Percentiles rank a stretch among this genome's conserved stretches.
phyloP scores from a whole-genome alignment of 2,113 vertebrate species.

The Corythoichthys intestinalis region DNA sequence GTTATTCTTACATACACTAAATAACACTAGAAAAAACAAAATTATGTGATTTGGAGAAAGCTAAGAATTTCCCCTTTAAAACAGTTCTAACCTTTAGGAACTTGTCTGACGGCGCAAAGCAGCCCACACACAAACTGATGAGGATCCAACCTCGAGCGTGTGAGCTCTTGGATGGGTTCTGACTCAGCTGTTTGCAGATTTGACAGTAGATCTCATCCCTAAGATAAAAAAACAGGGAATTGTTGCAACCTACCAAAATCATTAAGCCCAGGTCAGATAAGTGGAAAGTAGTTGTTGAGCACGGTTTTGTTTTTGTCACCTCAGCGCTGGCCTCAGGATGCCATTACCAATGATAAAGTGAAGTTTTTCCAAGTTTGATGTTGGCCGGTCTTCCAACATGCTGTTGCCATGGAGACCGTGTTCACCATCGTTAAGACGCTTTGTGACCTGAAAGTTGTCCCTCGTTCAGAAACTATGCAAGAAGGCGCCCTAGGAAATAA shows the following conservation, averaged over 20 bases:
- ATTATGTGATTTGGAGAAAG: too few relatives aligned
- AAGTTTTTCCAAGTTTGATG: slow-evolving; percentile 97
- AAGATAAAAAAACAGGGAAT: slow-evolving; percentile 17
- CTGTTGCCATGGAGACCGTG: slow-evolving; percentile 88
- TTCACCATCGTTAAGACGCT: slow-evolving; percentile 91
- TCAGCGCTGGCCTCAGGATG: slow-evolving; percentile 87
- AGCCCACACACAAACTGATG: slow-evolving; percentile 92
- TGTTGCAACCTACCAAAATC: not conserved
- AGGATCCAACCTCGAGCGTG: slow-evolving; percentile 97
- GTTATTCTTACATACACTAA: too few relatives aligned
- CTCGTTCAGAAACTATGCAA: not conserved
- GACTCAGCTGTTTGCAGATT: slow-evolving; percentile 94
- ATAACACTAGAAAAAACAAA: too few relatives aligned
- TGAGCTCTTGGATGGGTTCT: slow-evolving; percentile 97
- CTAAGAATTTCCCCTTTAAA: too few relatives aligned
- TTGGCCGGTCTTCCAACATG: slow-evolving; percentile 96
- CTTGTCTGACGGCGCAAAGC: slow-evolving; percentile 95
- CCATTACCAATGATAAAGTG: slow-evolving; percentile 98
- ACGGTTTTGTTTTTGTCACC: slow-evolving; percentile 63
- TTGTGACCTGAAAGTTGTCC: slow-evolving; percentile 81
- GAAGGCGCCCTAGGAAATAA: not conserved
- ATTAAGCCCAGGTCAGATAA: not conserved
- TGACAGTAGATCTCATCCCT: slow-evolving; percentile 99
- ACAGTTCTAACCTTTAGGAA: slow-evolving; percentile 85
- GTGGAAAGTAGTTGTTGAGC: not conserved